phyloP scores from a whole-genome alignment of 2,888 invertebrate species.

The Masnerella sp. region DNA sequence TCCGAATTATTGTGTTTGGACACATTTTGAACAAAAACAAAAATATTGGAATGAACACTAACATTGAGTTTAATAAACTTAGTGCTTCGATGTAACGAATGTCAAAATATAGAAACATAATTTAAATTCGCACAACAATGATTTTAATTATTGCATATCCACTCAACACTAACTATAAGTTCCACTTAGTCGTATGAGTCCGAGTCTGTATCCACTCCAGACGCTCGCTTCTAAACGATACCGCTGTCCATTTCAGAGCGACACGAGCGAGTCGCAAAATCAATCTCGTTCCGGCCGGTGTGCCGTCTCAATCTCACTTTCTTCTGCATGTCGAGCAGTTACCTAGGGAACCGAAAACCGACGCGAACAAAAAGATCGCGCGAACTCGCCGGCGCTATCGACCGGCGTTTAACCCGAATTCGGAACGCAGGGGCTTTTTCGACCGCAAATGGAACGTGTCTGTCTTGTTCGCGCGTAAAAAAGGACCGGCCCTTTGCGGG shows the following conservation, averaged over 20 bases:
- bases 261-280: conserved; percentile 44
- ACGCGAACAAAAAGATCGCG: conserved; percentile 7
- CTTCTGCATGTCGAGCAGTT: conserved; percentile 42
- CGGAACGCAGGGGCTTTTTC: background rate
- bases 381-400: conserved; percentile 2
- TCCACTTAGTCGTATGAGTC: too few species aligned
- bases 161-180: too few species aligned
- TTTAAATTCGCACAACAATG: too few species aligned
- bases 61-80: too few species aligned
- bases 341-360: conserved; percentile 27
- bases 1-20: too few species aligned
- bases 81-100: too few species aligned
- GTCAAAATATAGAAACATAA: too few species aligned
- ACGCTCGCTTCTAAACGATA: background rate
- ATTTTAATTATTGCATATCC: too few species aligned
- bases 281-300: conserved; percentile 40
- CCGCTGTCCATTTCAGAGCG: too few species aligned
- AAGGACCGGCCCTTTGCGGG: background rate
- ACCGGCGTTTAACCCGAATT: conserved; percentile 21
- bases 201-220: too few species aligned
- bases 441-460: conserved; percentile 14
- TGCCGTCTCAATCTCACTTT: conserved; percentile 48
- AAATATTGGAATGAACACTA: too few species aligned
- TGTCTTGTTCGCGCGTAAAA: conserved; percentile 15
- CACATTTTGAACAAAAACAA: too few species aligned